Base-by-base conservation (phyloP, 2,888 invertebrate genomes). In the Cataglyphis cursor region DNA sequence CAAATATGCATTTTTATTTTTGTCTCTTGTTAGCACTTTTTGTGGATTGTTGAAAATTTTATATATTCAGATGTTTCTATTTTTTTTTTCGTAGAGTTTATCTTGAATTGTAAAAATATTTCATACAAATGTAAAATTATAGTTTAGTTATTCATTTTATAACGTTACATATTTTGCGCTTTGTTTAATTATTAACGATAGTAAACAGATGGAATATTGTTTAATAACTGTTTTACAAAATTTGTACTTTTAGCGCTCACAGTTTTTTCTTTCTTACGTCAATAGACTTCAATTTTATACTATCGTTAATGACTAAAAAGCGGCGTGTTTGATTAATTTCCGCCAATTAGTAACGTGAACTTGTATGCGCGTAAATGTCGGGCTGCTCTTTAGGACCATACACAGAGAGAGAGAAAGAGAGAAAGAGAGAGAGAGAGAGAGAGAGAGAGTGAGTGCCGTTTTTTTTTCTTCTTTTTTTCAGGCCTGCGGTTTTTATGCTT, bases 321-420 rank as follows among this genome's bases (percentile, higher is more conserved):
- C 78, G 70, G 59, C 44, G 21, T 59, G 57, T 80, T 80, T 70
- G 59, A 80, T 80, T 80, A 80, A 80, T 80, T 80, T 70, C 70
- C 70, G 24, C 41, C 78, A 80, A 80, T 80, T 70, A 70, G 57
- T 31, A 70, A 70, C 44, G 44, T 31, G 31, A 44, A 3, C 35
- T 61, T 70, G 35, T 48, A 18, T 48, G 5, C 18, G 48, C 8
- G 18, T 61, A 80, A 80, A 80, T 80, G 70, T 44, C 78, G 78
- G 12, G 31, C 35, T 59, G 70, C 70, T 59, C 78, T 80, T 80
- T 70, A 59, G 68, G 54, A 10, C 24, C 51, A 38, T 8, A 0
- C 8, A 38, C n/a, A 18, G 5, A n/a, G 48, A n/a, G n/a, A 51
- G n/a, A 8, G n/a, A 51, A 1, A n/a, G 18, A 48, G 48, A 48